A percentile compares a stretch with the other conserved stretches of the same genome.
Conservation (phyloP, 2,113 vertebrate species). For the Bufo gargarizans region DNA sequence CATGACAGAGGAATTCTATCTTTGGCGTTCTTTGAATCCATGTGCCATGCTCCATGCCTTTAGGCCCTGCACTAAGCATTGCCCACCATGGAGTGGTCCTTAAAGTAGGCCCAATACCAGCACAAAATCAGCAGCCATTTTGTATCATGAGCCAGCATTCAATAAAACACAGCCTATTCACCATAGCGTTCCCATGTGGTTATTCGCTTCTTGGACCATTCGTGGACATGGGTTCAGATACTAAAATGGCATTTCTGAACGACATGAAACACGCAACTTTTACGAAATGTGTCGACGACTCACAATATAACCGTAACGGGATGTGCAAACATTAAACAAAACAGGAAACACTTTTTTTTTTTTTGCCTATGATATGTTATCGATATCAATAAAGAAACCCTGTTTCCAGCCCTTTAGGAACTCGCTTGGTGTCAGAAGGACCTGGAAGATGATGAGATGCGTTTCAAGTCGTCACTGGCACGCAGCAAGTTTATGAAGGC, state of each 20-base stretch:
- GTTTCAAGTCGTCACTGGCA: background rate
- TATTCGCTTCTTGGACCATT: background rate
- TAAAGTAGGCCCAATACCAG: background rate
- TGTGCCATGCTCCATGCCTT: background rate
- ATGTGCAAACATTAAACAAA: slow-evolving; percentile 21
- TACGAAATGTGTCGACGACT: slow-evolving; percentile 3
- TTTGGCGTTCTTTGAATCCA: background rate
- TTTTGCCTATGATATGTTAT: slow-evolving; percentile 35
- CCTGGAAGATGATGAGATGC: background rate
- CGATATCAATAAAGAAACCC: background rate
- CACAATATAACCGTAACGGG: background rate
- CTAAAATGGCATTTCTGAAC: background rate
- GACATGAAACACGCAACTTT: slow-evolving; percentile 15
- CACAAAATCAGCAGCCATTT: background rate
- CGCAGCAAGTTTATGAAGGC: background rate
- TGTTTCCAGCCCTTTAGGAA: background rate
- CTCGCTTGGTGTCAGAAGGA: background rate
- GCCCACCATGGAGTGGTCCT: background rate
- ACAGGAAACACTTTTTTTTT: slow-evolving; percentile 28
- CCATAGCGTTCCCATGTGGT: background rate
- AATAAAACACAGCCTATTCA: background rate
- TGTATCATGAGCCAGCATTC: background rate
- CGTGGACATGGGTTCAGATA: background rate
- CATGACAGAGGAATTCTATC: background rate
- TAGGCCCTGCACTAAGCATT: background rate